Conservation (phyloP, 2,113 vertebrate species). For the Excalfactoria chinensis region DNA sequence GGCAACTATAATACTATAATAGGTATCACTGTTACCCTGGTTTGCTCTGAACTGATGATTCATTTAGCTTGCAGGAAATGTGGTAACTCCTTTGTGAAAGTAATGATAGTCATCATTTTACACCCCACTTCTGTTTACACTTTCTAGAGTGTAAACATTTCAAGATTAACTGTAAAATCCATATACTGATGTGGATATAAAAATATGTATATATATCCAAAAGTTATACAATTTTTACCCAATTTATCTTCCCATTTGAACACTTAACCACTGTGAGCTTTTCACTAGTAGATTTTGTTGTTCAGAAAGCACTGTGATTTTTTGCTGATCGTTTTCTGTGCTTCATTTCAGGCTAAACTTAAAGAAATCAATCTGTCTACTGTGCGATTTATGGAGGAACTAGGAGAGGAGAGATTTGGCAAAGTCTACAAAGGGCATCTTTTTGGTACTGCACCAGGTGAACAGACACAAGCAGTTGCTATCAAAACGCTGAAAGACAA, state of each 20-base stretch:
- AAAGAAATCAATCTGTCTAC: constrained; percentile 93
- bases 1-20: not conserved
- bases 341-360: constrained; percentile 84
- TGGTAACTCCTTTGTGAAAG: not conserved
- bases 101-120: not conserved
- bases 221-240: not conserved
- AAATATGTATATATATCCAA: no score
- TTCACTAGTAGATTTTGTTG: not conserved
- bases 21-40: not conserved
- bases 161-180: constrained; percentile 18
- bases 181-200: not conserved
- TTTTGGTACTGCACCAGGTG: constrained; percentile 87
- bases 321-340: not conserved
- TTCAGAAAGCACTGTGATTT: not conserved
- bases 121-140: not conserved
- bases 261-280: not conserved
- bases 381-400: constrained; percentile 94
- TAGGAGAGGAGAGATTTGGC: constrained; percentile 95
- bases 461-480: constrained; percentile 92
- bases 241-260: not conserved
- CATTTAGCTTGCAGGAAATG: not conserved
- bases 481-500: constrained; percentile 97
- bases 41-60: not conserved
- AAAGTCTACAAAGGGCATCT: constrained; percentile 97
- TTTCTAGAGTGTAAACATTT: not conserved